phyloP scores from a whole-genome alignment of 1,140 invertebrate species.

The Halotydeus destructor region DNA sequence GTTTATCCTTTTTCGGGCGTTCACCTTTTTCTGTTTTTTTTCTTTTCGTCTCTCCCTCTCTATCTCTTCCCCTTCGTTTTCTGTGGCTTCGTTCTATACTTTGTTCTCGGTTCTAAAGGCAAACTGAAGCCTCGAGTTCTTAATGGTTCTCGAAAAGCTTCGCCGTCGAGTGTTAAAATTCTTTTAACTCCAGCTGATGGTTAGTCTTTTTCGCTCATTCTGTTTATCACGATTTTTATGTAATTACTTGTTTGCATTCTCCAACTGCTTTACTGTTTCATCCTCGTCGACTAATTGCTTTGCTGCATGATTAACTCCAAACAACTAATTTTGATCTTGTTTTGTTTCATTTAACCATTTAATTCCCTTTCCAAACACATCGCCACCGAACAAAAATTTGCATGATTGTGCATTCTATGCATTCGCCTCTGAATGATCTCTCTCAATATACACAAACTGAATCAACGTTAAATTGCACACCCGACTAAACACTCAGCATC shows the following conservation, averaged over 20 bases:
- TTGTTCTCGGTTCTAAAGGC: neutral
- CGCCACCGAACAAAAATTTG: neutral
- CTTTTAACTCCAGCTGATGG: neutral
- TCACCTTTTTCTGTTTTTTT: conserved; percentile 2
- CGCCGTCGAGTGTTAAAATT: neutral
- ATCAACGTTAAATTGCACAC: conserved; percentile 5
- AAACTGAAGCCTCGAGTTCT: neutral
- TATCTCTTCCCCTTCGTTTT: neutral
- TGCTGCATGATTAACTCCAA: neutral
- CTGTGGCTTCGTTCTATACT: conserved; percentile 1
- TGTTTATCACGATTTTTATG: neutral
- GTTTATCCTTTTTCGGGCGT: conserved; percentile 2
- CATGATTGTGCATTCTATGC: neutral
- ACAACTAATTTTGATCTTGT: neutral
- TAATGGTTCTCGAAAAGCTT: neutral
- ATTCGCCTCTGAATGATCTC: conserved; percentile 6
- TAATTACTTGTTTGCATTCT: neutral
- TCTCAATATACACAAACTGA: conserved; percentile 6
- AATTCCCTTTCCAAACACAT: conserved; percentile 5
- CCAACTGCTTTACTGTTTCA: neutral
- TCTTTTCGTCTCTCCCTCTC: conserved; percentile 6
- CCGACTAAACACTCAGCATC: too few species aligned
- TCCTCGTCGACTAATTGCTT: neutral
- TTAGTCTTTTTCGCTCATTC: neutral
- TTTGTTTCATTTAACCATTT: conserved; percentile 1